These are phyloP conservation scores for Ursus arctos DNA, from an alignment of 2,113 vertebrate species.

Conservation along the genomic window DNA sequence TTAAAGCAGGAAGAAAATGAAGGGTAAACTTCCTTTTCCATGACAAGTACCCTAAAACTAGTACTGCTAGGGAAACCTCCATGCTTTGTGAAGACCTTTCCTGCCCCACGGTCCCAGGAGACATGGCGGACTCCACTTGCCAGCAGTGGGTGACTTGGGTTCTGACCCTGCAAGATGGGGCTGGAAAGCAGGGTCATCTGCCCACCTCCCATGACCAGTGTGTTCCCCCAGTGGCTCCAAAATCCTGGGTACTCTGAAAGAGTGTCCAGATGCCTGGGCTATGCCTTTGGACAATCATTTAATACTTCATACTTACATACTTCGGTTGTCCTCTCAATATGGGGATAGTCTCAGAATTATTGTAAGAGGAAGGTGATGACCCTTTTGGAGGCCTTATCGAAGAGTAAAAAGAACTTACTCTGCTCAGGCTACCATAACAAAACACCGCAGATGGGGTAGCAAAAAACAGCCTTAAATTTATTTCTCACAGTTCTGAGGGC, in stretches of 20 bases:
- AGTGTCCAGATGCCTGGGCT: background rate
- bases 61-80: background rate
- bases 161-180: background rate
- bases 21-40: background rate
- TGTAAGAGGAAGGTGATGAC: background rate
- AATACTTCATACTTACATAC: background rate
- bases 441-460: background rate
- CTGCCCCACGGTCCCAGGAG: background rate
- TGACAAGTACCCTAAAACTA: background rate
- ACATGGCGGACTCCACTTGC: background rate
- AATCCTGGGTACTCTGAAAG: background rate
- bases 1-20: background rate
- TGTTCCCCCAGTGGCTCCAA: background rate
- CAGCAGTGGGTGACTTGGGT: background rate
- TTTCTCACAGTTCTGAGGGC: background rate
- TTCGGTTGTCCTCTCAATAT: background rate
- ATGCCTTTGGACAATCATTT: background rate
- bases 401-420: background rate
- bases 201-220: background rate
- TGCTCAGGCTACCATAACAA: background rate
- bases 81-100: background rate
- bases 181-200: background rate
- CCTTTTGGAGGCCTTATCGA: background rate
- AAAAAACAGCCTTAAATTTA: background rate
- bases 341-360: background rate